Base-by-base conservation (phyloP, 2,113 vertebrate species). In the Polyodon spathula region DNA sequence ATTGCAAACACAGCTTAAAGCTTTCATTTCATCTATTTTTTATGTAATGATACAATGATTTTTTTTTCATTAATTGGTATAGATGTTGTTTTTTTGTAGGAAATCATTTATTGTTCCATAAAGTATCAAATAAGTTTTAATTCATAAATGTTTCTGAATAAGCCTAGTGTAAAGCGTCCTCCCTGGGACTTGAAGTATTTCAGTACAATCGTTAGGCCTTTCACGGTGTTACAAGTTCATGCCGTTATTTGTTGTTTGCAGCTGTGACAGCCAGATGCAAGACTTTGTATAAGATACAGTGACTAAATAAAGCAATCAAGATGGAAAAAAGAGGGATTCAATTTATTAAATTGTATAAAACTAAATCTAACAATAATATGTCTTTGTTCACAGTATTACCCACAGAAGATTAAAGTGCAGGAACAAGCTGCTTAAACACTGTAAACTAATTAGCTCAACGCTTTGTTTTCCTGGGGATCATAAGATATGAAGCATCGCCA, bases 381-480 rank as follows among this genome's bases (percentile, higher is more conserved):
- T 73, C 78, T 86, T 85, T 86, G 78, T 89, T 86, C 63, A 40
- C 71, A 75, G 74, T 80, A 81, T 84, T 84, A 73, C 78, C 75
- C 80, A 84, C 82, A 84, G 82, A 85, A 88, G 82, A 88, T 90
- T 90, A 86, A 86, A 84, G 80, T 53, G 83, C 27, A 68, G 40
- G 68, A 87, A 81, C 85, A 87, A 88, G 80, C 85, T 85, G 80
- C 84, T 88, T 84, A 88, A 89, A 86, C 79, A 81, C 77, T 84
- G 83, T 88, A 83, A 88, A 86, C 82, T 88, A 89, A 91, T 90
- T 92, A 86, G 79, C 80, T 83, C 70, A 9, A 78, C 11, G 73
- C 88, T 87, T 84, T 89, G 83, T 89, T 88, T 89, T 88, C 76
- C 76, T 9, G 60, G 78, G 83, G 81, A 88, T 87, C 80, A 74